phyloP scores from a whole-genome alignment of 1,140 invertebrate genomes.

The Cotesia typhae region DNA sequence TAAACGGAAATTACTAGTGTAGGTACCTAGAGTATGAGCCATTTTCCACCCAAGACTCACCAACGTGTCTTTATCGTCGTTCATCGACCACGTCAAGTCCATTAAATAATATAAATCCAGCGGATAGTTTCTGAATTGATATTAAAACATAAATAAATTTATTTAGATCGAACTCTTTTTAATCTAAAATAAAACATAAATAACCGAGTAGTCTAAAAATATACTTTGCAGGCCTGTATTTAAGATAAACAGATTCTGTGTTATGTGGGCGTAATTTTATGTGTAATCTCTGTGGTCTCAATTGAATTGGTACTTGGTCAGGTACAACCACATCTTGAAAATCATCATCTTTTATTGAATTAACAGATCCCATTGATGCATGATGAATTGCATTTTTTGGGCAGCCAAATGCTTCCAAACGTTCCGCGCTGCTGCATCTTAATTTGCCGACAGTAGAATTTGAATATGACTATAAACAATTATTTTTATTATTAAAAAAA shows the following conservation, averaged over 20 bases:
- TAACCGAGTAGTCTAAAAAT: not conserved
- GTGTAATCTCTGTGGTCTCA: slow-evolving; percentile 69
- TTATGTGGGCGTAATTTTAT: slow-evolving; percentile 65
- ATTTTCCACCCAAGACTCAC: slow-evolving; percentile 77
- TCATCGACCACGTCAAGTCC: slow-evolving; percentile 92
- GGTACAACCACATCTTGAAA: slow-evolving; percentile 57
- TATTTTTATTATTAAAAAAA: not conserved
- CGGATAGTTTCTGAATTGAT: slow-evolving; percentile 77
- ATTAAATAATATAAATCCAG: slow-evolving; percentile 93
- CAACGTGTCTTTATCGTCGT: slow-evolving; percentile 83
- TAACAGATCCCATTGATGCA: slow-evolving; percentile 22
- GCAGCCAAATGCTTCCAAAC: slow-evolving; percentile 46
- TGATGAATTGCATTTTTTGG: slow-evolving; percentile 35
- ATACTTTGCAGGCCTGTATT: slow-evolving; percentile 66
- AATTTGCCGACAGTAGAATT: slow-evolving; percentile 44
- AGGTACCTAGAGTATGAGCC: slow-evolving; percentile 70
- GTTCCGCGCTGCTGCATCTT: slow-evolving; percentile 45
- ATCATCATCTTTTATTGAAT: slow-evolving; percentile 46
- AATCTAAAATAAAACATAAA: not conserved
- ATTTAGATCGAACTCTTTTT: not conserved
- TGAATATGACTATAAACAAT: slow-evolving; percentile 50
- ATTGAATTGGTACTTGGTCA: slow-evolving; percentile 66
- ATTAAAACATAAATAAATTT: not conserved
- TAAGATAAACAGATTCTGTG: slow-evolving; percentile 65
- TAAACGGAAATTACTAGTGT: slow-evolving; percentile 83